Evolutionary conservation across 2,888 invertebrate genomes (phyloP).

Genomic region (Mechanitis messenoides): DNA sequence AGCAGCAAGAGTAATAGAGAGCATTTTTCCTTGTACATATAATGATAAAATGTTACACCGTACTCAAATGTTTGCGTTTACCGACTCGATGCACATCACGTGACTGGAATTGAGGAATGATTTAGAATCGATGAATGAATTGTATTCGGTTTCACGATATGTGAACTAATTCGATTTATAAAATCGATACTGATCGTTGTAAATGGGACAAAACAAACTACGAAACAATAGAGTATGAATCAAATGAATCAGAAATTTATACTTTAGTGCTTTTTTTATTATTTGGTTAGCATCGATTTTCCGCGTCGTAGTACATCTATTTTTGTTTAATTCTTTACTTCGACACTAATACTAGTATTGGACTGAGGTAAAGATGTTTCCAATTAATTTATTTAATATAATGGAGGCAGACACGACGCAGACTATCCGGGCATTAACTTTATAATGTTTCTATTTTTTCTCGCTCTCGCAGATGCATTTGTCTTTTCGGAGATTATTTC

Average conservation of each 20-base stretch:
- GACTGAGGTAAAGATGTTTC: not conserved
- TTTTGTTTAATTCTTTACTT: no score
- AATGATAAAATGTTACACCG: conserved; percentile 12
- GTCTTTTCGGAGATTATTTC: not conserved
- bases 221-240: not conserved
- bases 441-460: not conserved
- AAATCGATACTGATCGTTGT: not conserved
- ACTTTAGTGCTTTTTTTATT: no score
- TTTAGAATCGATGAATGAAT: conserved; percentile 38
- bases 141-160: conserved; percentile 27
- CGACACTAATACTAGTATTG: no score
- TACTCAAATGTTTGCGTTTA: conserved; percentile 26
- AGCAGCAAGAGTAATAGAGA: not conserved
- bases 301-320: no score
- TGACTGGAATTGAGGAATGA: conserved; percentile 32
- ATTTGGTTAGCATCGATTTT: no score
- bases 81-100: conserved; percentile 27
- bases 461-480: conserved; percentile 1
- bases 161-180: conserved; percentile 19
- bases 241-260: not conserved
- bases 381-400: conserved; percentile 1
- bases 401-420: conserved; percentile 2
- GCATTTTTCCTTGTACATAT: conserved; percentile 4
- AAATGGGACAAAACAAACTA: not conserved
- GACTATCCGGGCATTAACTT: not conserved